Base-by-base conservation (phyloP, 2,888 invertebrate species). In the Microctonus aethiopoides region DNA sequence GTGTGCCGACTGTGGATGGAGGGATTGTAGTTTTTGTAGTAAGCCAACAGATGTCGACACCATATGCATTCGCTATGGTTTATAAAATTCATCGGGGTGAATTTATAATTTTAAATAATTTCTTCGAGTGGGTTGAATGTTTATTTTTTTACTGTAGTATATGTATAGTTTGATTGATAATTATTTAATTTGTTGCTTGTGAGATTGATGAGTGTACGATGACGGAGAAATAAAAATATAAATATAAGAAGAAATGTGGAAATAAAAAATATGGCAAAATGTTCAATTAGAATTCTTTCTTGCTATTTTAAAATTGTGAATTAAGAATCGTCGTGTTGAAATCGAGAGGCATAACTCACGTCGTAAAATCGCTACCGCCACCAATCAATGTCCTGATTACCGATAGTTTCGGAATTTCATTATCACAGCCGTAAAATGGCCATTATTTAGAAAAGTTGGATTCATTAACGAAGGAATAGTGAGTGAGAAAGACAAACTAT, bases 361-460 rank as follows among this genome's bases (percentile, higher is more conserved):
- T 67, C 65, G 41, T 60, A 34, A 52, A 46, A 66, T 57, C 57
- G 46, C 77, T 76, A 76, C 78, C 71, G 78, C 80, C 78, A 80
- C 80, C 80, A 76, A 83, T 84, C 81, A 80, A 81, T 80, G 83
- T 82, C 78, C 75, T 78, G 80, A 82, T 83, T 81, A 80, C 75
- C 81, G 82, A 79, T 83, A 82, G 81, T 81, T 82, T 78, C 74
- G 81, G 79, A 82, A 82, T 83, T 83, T 83, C 83, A 83, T 83
- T 83, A 83, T 83, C 82, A 76, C 77, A 72, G 72, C 74, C 77
- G 78, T 82, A 81, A 83, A 83, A 79, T 77, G 74, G 76, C 73
- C 74, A 77, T 81, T 81, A 79, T 78, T 80, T 77, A 72, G 74
- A 77, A 80, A 80, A 82, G 74, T 81, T 77, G 61, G 67, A 69